Conservation (phyloP, 1,140 invertebrate genomes). For the Drosophila ananassae region DNA sequence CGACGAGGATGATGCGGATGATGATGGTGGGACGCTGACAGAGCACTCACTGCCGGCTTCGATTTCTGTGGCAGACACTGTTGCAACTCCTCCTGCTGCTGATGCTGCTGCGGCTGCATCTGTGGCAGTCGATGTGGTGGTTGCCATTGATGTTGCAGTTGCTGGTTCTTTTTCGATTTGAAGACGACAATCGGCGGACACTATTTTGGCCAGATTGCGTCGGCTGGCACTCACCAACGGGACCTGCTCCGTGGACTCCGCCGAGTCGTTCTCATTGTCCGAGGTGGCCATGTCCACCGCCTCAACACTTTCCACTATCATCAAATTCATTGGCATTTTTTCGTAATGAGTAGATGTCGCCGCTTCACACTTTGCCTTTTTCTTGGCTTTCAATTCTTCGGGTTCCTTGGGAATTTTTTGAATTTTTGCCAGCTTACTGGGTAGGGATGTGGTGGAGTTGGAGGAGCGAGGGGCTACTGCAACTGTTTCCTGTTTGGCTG, state of each 20-base stretch:
- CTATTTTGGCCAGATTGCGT: conserved; percentile 75
- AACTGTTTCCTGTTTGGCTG: conserved; percentile 80
- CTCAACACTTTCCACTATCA: conserved; percentile 69
- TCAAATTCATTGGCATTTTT: conserved; percentile 79
- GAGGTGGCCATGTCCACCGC: conserved; percentile 49
- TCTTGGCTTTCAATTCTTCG: conserved; percentile 74
- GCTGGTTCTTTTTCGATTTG: conserved; percentile 67
- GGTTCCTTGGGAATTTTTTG: conserved; percentile 78
- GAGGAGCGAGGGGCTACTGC: conserved; percentile 46
- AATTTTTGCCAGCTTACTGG: conserved; percentile 67
- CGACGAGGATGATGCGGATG: conserved; percentile 29
- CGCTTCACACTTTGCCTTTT: conserved; percentile 73
- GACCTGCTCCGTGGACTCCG: conserved; percentile 63
- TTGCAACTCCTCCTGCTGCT: conserved; percentile 28
- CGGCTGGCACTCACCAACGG: conserved; percentile 67
- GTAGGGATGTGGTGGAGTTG: conserved; percentile 25
- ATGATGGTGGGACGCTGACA: conserved; percentile 18
- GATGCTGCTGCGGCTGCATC: conserved; percentile 26
- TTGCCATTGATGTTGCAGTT: conserved; percentile 10
- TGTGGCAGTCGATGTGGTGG: conserved; percentile 17
- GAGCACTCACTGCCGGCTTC: conserved; percentile 43
- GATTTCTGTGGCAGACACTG: conserved; percentile 34
- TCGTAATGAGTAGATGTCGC: conserved; percentile 57
- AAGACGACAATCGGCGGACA: conserved; percentile 70
- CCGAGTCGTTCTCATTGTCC: conserved; percentile 60